Evolutionary conservation across 2,797 vertebrate genomes (phyloP).

Genomic region (Agapornis canus): DNA sequence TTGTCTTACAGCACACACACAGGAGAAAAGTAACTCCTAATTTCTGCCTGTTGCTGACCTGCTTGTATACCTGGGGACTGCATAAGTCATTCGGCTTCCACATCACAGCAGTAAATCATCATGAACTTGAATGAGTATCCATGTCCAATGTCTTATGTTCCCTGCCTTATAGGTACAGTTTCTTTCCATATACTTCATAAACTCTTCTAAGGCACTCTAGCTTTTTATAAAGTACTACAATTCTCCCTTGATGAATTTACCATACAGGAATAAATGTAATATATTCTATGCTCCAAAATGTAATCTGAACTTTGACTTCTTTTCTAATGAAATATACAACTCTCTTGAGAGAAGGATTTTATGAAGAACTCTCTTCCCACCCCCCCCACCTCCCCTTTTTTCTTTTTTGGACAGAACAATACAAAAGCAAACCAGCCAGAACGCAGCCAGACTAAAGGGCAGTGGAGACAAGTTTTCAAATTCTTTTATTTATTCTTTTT

Average conservation of each 20-base stretch:
- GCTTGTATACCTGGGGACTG: neutral
- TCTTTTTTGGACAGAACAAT: neutral
- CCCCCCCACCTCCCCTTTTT: fast-evolving
- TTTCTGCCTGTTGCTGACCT: neutral
- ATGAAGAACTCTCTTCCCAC: neutral
- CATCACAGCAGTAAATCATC: neutral
- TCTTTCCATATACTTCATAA: neutral
- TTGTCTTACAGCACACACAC: neutral
- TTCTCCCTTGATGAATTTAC: neutral
- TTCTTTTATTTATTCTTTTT: neutral
- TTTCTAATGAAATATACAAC: neutral
- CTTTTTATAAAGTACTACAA: neutral
- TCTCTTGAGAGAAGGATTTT: neutral
- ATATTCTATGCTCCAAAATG: neutral
- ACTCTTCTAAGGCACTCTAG: neutral
- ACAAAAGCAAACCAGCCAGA: neutral
- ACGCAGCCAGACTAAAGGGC: neutral
- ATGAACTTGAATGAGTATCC: neutral
- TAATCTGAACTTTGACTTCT: neutral
- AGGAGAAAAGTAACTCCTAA: neutral
- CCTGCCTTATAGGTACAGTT: neutral
- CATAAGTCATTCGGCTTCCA: neutral
- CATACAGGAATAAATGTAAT: neutral
- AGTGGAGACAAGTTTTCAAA: neutral
- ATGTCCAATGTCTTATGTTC: neutral